Percentiles rank a stretch among this genome's conserved stretches.
These are phyloP conservation scores for Ariolimax columbianus DNA, from an alignment of 2,888 invertebrate genomes.

Conservation along the genomic window DNA sequence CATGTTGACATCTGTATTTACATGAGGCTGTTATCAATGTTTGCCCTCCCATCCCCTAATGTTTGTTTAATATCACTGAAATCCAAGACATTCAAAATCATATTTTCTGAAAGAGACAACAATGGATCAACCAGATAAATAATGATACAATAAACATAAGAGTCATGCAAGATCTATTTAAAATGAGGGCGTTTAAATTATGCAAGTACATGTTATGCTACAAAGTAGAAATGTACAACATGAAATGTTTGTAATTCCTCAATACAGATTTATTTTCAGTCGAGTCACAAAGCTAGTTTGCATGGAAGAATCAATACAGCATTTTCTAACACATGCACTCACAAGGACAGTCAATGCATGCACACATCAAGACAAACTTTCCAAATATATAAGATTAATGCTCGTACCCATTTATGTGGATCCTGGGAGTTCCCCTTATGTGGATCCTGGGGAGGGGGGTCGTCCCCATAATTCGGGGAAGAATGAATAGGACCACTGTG, in stretches of 20 bases:
- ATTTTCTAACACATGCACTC: not conserved
- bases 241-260: slow-evolving; percentile 2
- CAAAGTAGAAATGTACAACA: slow-evolving; percentile 9
- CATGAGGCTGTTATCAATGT: not conserved
- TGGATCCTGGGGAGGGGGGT: too few species aligned
- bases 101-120: not conserved
- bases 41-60: not conserved
- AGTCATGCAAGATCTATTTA: not conserved
- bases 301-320: slow-evolving; percentile 11
- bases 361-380: not conserved
- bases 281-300: slow-evolving; percentile 5
- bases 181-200: slow-evolving; percentile 1
- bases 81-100: not conserved
- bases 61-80: slow-evolving; percentile 19
- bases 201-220: slow-evolving; percentile 11
- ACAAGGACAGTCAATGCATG: not conserved
- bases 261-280: not conserved
- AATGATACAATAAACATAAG: slow-evolving; percentile 11
- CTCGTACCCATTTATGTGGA: too few species aligned
- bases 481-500: too few species aligned
- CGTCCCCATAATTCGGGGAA: too few species aligned
- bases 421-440: too few species aligned
- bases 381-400: slow-evolving; percentile 7
- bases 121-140: not conserved
- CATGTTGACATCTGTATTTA: not conserved